Conservation (phyloP, 2,797 vertebrate genomes). For the Gobio occitaniae region DNA sequence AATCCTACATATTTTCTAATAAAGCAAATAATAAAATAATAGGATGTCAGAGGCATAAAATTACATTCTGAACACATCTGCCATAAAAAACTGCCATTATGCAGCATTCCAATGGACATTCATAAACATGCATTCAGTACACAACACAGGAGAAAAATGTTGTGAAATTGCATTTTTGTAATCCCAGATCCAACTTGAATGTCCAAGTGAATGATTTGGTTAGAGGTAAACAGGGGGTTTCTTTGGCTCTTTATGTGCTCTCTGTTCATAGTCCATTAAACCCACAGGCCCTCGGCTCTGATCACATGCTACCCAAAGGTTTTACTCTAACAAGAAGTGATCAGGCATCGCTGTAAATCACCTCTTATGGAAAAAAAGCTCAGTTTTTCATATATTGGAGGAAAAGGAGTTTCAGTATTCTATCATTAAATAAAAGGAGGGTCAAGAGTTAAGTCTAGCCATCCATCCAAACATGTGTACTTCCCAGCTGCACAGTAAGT, state of each 20-base stretch:
- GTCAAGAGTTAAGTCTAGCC: not conserved
- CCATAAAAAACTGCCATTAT: constrained; percentile 28
- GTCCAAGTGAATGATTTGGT: constrained; percentile 51
- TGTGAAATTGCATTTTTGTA: constrained; percentile 54
- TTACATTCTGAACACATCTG: not conserved
- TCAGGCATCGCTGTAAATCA: constrained; percentile 57
- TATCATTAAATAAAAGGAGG: not conserved
- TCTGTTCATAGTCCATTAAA: constrained; percentile 62
- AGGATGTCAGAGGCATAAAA: not conserved
- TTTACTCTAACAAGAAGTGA: constrained; percentile 52
- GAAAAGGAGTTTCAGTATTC: not conserved
- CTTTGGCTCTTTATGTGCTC: constrained; percentile 54
- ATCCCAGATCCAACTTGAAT: constrained; percentile 45
- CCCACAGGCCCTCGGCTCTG: constrained; percentile 33
- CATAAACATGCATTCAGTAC: constrained; percentile 20
- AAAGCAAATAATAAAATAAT: not conserved
- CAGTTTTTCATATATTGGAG: not conserved
- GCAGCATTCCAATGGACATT: not conserved
- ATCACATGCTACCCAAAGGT: constrained; percentile 47
- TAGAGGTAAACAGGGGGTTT: constrained; percentile 59
- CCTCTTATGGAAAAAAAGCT: constrained; percentile 47
- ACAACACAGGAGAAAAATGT: constrained; percentile 2
- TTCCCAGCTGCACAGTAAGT: not conserved
- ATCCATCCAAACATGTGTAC: not conserved
- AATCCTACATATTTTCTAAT: not conserved